Conservation (phyloP, 2,113 vertebrate species). For the Rhinolophus sinicus region DNA sequence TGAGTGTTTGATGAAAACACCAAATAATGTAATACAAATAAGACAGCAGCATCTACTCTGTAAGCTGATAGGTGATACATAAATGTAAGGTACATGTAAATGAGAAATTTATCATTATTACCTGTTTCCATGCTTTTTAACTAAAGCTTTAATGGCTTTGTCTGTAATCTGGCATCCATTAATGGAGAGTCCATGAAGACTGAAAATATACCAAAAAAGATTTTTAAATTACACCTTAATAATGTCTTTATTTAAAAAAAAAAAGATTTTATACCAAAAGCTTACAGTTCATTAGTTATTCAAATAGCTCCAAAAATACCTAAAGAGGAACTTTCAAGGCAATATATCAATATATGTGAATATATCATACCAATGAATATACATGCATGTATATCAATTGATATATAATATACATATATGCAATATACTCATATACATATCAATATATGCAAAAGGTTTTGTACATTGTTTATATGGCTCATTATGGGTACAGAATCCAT, state of each 20-base stretch:
- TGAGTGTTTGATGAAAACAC: neutral
- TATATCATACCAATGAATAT: neutral
- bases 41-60: neutral
- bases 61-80: neutral
- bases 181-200: slow-evolving; percentile 70
- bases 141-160: slow-evolving; percentile 73
- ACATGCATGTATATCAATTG: neutral
- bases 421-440: neutral
- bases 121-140: slow-evolving; percentile 78
- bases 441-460: neutral
- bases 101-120: slow-evolving; percentile 53
- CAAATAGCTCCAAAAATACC: neutral
- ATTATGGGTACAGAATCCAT: neutral
- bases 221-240: neutral
- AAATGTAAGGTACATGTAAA: neutral
- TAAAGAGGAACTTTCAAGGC: neutral
- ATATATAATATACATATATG: neutral
- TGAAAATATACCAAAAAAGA: slow-evolving; percentile 10
- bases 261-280: neutral
- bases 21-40: neutral
- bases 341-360: neutral
- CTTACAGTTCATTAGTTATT: neutral
- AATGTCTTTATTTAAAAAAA: slow-evolving; percentile 20
- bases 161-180: slow-evolving; percentile 81
- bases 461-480: neutral